Evolutionary conservation across 2,888 invertebrate genomes (phyloP).

Genomic region (Arrhopalites spinosus): DNA sequence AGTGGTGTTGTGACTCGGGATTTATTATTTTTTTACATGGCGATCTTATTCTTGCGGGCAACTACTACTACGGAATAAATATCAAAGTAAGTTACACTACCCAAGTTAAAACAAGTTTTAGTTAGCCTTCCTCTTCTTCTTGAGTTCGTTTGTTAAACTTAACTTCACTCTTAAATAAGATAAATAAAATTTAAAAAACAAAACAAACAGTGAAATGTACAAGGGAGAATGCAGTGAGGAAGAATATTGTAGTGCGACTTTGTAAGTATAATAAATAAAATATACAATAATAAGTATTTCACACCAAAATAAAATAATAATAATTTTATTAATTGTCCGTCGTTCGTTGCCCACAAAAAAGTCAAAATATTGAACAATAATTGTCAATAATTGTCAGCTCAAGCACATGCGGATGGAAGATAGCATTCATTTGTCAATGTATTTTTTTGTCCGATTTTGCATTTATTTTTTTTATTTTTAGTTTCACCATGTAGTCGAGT

Average conservation of each 20-base stretch:
- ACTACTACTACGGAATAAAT: too few relatives aligned
- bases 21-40: too few relatives aligned
- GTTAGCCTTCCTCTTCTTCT: constrained; percentile 7
- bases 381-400: neutral
- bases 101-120: too few relatives aligned
- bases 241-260: constrained; percentile 26
- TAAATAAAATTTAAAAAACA: neutral
- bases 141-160: neutral
- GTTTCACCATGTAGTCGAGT: neutral
- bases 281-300: too few relatives aligned
- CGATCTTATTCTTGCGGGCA: too few relatives aligned
- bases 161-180: neutral
- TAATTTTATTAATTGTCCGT: too few relatives aligned
- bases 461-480: neutral
- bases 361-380: too few relatives aligned
- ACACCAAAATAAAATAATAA: too few relatives aligned
- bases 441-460: neutral
- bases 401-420: constrained; percentile 23
- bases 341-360: too few relatives aligned
- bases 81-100: too few relatives aligned
- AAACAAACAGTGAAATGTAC: constrained; percentile 5
- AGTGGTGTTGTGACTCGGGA: too few relatives aligned
- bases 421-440: neutral
- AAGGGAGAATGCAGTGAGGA: constrained; percentile 15
- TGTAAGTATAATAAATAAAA: constrained; percentile 14